A percentile compares a stretch with the other conserved stretches of the same genome.
phyloP scores from a whole-genome alignment of 2,113 vertebrate genomes.

The Cathartes aura region DNA sequence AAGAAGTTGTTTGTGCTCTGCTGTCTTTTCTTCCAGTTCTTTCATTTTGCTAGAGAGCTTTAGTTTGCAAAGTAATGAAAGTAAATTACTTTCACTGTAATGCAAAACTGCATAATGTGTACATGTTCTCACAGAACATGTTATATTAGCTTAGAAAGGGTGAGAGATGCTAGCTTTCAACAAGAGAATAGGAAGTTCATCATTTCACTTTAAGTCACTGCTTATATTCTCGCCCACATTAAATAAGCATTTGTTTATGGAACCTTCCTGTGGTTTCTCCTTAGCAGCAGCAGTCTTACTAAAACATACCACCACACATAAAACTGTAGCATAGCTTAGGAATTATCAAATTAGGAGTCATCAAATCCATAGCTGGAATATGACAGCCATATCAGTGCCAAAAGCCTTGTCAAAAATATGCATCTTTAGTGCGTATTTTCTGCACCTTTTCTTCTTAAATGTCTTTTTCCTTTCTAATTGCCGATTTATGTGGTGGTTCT shows the following conservation, averaged over 20 bases:
- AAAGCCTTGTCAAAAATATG: not conserved
- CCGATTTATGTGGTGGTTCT: not conserved
- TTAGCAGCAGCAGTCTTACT: not conserved
- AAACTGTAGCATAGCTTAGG: not conserved
- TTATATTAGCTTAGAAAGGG: not conserved
- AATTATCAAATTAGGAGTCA: not conserved
- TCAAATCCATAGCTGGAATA: not conserved
- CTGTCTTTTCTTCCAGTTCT: constrained; percentile 66
- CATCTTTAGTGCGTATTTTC: not conserved
- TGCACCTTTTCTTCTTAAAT: not conserved
- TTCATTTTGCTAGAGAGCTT: constrained; percentile 62
- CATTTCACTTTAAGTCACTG: not conserved
- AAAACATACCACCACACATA: not conserved
- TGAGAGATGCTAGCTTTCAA: not conserved
- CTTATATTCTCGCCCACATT: not conserved
- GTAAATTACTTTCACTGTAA: not conserved
- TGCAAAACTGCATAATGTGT: not conserved
- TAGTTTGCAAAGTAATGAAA: not conserved
- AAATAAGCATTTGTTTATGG: not conserved
- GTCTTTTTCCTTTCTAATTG: not conserved
- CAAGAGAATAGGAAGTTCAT: not conserved
- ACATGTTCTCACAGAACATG: not conserved
- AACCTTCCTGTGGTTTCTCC: not conserved
- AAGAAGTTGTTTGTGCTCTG: constrained; percentile 50
- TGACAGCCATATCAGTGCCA: not conserved